Percentiles rank a stretch among this genome's conserved stretches.
Conservation (phyloP, 2,797 vertebrate genomes). For the Telmatherina bonti region DNA sequence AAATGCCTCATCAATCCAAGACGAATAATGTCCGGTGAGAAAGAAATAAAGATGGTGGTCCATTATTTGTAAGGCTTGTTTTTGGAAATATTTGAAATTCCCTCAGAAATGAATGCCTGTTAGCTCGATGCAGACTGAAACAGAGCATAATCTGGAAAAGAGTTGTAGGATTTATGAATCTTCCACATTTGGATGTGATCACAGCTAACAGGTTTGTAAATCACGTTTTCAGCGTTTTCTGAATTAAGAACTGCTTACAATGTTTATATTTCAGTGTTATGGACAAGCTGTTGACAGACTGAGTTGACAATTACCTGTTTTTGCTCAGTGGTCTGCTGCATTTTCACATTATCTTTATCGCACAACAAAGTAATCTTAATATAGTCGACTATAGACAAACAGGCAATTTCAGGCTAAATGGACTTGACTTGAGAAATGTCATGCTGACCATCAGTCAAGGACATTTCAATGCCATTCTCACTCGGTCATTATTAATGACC, state of each 20-base stretch:
- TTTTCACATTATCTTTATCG: not conserved
- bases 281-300: no score
- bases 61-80: not conserved
- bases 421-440: not conserved
- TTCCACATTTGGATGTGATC: not conserved
- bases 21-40: not conserved
- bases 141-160: not conserved
- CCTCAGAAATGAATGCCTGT: not conserved
- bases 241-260: not conserved
- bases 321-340: not conserved
- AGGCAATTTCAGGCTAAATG: not conserved
- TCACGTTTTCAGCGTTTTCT: not conserved
- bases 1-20: not conserved
- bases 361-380: not conserved
- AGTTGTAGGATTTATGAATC: not conserved
- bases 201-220: not conserved
- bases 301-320: not conserved
- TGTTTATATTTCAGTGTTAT: not conserved
- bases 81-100: not conserved
- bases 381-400: not conserved
- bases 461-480: no score
- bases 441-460: not conserved
- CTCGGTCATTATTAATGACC: not conserved
- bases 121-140: not conserved
- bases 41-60: not conserved